A percentile compares a stretch with the other conserved stretches of the same genome.
Evolutionary conservation across 2,888 invertebrate species (phyloP).

Genomic region (Prionchulus punctatus): DNA sequence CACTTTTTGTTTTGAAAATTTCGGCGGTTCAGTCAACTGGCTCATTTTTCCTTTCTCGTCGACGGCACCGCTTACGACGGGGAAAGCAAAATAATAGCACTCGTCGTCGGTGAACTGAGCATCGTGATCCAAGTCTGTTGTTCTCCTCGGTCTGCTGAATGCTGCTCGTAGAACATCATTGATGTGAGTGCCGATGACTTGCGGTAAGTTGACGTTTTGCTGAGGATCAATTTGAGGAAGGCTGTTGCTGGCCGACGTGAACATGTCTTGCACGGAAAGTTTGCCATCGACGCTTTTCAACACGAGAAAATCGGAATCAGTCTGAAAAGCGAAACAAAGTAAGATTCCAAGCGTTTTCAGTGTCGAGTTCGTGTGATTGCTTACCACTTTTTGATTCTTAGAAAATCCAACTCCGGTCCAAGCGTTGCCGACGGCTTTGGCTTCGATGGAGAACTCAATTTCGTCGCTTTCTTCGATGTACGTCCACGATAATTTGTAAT

Average conservation of each 20-base stretch:
- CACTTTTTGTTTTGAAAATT: conserved; percentile 18
- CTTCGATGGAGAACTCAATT: conserved; percentile 30
- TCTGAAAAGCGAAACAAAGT: conserved; percentile 11
- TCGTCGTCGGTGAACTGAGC: conserved; percentile 20
- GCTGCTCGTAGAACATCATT: conserved; percentile 27
- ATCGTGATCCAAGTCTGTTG: conserved; percentile 21
- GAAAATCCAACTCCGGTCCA: conserved; percentile 31
- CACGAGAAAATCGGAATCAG: conserved; percentile 27
- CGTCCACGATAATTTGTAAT: conserved; percentile 25
- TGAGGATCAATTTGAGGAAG: conserved; percentile 13
- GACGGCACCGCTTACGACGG: conserved; percentile 8
- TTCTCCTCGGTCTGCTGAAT: conserved; percentile 23
- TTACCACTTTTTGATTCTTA: conserved; percentile 21
- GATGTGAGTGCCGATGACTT: conserved; percentile 20
- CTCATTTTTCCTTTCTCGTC: background rate
- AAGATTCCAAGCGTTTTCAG: background rate
- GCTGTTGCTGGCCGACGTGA: conserved; percentile 10
- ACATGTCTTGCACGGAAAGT: conserved; percentile 25
- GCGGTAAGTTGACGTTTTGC: conserved; percentile 14
- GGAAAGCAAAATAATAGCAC: conserved; percentile 25
- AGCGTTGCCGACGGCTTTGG: conserved; percentile 20
- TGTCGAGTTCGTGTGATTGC: background rate
- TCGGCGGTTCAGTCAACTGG: background rate
- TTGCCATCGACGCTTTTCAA: conserved; percentile 20
- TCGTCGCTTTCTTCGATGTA: conserved; percentile 25